These are phyloP conservation scores for Cosmopolites sordidus DNA, from an alignment of 2,888 invertebrate species.

Conservation along the genomic window DNA sequence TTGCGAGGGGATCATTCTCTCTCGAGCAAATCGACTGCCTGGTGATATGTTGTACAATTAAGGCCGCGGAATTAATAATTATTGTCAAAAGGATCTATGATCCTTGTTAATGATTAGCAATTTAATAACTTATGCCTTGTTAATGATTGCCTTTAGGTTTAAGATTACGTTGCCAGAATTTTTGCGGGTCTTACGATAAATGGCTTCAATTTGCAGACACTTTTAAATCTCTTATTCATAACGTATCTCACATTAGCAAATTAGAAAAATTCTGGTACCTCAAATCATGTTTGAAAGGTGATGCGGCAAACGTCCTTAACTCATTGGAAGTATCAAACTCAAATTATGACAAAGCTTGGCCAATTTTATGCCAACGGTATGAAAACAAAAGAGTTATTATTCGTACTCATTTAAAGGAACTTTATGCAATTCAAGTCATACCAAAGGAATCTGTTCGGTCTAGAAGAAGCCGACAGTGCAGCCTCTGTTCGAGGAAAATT, in stretches of 20 bases:
- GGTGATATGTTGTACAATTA: too few relatives aligned
- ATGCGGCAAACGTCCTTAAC: background rate
- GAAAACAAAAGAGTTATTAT: background rate
- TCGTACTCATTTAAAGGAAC: background rate
- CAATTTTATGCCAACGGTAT: background rate
- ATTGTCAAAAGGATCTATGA: too few relatives aligned
- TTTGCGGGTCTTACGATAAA: background rate
- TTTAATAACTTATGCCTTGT: too few relatives aligned
- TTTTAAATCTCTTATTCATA: background rate
- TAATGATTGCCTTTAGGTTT: too few relatives aligned
- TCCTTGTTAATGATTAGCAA: too few relatives aligned
- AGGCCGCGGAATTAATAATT: too few relatives aligned
- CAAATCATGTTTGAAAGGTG: background rate
- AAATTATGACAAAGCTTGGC: background rate
- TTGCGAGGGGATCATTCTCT: too few relatives aligned
- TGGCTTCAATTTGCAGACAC: background rate
- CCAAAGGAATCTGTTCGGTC: background rate
- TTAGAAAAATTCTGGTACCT: background rate
- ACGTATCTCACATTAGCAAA: background rate
- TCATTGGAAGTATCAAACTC: background rate
- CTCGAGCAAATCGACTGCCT: too few relatives aligned
- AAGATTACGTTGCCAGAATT: too few relatives aligned
- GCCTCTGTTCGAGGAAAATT: too few relatives aligned
- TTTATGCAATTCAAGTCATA: background rate
- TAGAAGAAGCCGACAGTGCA: too few relatives aligned